Conservation (phyloP, 2,888 invertebrate genomes). For the Watsonalla cultraria region DNA sequence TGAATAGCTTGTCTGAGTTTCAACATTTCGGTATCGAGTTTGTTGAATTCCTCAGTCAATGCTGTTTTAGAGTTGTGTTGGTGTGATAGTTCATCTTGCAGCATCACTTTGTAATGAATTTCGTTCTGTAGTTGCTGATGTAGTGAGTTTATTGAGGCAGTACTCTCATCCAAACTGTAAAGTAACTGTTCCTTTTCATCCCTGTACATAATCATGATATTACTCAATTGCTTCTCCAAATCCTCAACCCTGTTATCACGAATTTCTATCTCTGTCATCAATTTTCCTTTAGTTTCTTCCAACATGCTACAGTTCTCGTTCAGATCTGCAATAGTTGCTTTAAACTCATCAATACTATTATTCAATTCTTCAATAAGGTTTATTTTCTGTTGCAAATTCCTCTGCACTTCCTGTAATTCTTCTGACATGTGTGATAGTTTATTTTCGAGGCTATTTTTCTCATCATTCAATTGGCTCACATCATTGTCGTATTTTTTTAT, state of each 20-base stretch:
- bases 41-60: slow-evolving; percentile 26
- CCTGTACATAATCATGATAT: slow-evolving; percentile 27
- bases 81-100: slow-evolving; percentile 38
- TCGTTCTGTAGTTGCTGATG: slow-evolving; percentile 52
- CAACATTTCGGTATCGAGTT: slow-evolving; percentile 21
- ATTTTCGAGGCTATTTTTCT: slow-evolving; percentile 29
- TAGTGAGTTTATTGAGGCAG: slow-evolving; percentile 39
- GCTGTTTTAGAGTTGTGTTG: slow-evolving; percentile 24
- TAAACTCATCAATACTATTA: slow-evolving; percentile 37
- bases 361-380: slow-evolving; percentile 32
- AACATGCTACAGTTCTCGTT: slow-evolving; percentile 32
- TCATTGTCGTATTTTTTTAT: slow-evolving; percentile 39
- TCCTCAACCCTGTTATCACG: slow-evolving; percentile 34
- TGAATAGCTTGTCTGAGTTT: slow-evolving; percentile 23
- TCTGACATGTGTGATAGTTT: slow-evolving; percentile 33
- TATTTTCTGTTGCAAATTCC: slow-evolving; percentile 30
- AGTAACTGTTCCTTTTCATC: slow-evolving; percentile 39
- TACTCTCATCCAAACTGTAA: slow-evolving; percentile 44
- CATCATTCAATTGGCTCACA: slow-evolving; percentile 25
- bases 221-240: slow-evolving; percentile 38
- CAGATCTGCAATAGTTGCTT: slow-evolving; percentile 25
- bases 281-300: slow-evolving; percentile 31
- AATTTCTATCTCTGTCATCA: slow-evolving; percentile 36
- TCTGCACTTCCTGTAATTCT: slow-evolving; percentile 35
- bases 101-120: slow-evolving; percentile 41